Evolutionary conservation across 1,140 invertebrate genomes (phyloP), one percentile per base, ranked within the genome.

Genomic region (Drosophila takahashii): DNA sequence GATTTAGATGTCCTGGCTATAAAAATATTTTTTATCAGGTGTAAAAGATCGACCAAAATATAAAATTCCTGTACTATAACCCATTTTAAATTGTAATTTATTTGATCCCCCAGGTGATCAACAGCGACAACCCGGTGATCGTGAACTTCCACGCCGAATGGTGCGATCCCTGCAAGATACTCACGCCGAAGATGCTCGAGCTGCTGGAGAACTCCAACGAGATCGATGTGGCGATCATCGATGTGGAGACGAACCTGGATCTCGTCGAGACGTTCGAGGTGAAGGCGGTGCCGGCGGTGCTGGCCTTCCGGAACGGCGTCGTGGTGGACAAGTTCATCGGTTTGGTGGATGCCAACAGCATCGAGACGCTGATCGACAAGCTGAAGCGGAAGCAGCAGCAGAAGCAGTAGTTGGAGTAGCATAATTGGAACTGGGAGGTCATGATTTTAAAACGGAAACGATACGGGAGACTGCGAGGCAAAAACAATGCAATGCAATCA

Each of bases 81-180:
- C 22, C 22, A 2, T 22, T 22, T 22, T 22, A 22, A 22, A 22
- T 22, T 22, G 22, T 9, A 10, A 18, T 4, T 8, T 2, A 5
- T 16, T 1, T 11, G 11, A 11, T 13, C n/a, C 1, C 29, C 0
- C 75, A 97, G 94, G 96, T 97, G 32, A 96, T 97, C 94, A 96
- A 96, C 85, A 96, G 95, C 81, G 94, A 94, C 39, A 95, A 95
- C 77, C 96, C 96, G 26, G 96, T 97, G 7, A 96, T 97, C 92
- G 96, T 97, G 3, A 97, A 97, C 92, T 97, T 97, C 89, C 96
- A 97, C 81, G 96, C 96, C 4, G 96, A 97, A 74, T 99, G 98
- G 98, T 95, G 98, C 93, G 97, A 98, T 85, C 98, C 98, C 0
- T 99, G 98, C 92, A 98, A 98, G 93, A 95, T 98, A 59, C 93